Conservation (phyloP, 2,113 vertebrate genomes). For the Syrmaticus mikado region DNA sequence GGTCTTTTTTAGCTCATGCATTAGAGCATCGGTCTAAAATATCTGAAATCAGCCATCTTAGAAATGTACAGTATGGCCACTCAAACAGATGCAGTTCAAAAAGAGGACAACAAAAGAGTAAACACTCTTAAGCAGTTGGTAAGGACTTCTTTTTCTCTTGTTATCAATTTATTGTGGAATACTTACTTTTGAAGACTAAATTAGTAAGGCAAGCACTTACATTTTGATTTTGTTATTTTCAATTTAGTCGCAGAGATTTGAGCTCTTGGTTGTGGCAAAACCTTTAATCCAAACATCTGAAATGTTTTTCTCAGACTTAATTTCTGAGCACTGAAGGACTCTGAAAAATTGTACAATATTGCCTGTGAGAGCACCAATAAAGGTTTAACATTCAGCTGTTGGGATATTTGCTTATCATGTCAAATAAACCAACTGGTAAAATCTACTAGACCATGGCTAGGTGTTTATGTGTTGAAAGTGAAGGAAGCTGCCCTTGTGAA, state of each 20-base stretch:
- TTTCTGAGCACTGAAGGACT: not conserved
- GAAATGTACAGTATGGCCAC: not conserved
- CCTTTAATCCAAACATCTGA: not conserved
- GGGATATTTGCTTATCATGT: not conserved
- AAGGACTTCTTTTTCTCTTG: not conserved
- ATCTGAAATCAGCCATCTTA: not conserved
- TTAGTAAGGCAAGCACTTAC: not conserved
- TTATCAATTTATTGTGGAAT: not conserved
- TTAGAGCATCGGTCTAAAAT: not conserved
- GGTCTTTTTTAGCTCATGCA: not conserved
- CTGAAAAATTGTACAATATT: not conserved
- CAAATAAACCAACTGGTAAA: slow-evolving; percentile 21
- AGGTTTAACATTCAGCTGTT: not conserved
- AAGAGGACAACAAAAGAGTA: not conserved
- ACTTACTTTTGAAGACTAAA: not conserved
- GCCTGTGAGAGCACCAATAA: not conserved
- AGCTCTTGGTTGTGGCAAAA: not conserved
- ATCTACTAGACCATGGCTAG: not conserved
- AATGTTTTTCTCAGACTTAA: not conserved
- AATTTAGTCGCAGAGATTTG: not conserved
- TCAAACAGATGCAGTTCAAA: not conserved
- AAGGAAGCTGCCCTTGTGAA: slow-evolving; percentile 28
- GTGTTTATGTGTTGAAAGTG: slow-evolving; percentile 28
- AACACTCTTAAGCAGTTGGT: not conserved
- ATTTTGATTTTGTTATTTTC: not conserved